Evolutionary conservation across 1,140 invertebrate species (phyloP).

Genomic region (Anthonomus grandis): DNA sequence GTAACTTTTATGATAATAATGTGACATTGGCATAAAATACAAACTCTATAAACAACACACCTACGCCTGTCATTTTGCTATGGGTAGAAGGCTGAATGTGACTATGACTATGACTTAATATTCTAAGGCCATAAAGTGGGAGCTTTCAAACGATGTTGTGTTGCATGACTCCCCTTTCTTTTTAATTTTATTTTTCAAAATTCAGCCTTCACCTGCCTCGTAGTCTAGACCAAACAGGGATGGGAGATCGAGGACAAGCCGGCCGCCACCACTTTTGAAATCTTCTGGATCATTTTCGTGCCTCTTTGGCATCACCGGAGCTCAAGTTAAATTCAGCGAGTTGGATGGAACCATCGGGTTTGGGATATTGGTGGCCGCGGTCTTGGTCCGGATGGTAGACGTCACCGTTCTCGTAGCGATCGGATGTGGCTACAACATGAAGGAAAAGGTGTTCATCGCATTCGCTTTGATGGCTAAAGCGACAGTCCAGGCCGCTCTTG

Average conservation of each 20-base stretch:
- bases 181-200: no score
- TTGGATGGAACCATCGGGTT: slow-evolving; percentile 59
- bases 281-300: slow-evolving; percentile 92
- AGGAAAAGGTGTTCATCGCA: slow-evolving; percentile 85
- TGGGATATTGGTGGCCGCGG: slow-evolving; percentile 58
- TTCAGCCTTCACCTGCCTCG: slow-evolving; percentile 76
- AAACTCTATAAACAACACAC: no score
- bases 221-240: slow-evolving; percentile 71
- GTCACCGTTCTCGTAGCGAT: slow-evolving; percentile 63
- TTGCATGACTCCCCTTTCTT: no score
- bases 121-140: no score
- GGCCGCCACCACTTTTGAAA: slow-evolving; percentile 78
- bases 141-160: no score
- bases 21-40: no score
- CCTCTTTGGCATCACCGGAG: slow-evolving; percentile 86
- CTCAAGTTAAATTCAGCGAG: slow-evolving; percentile 72
- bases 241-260: slow-evolving; percentile 83
- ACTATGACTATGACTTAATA: no score
- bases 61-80: no score
- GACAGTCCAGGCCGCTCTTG: slow-evolving; percentile 83
- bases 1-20: no score
- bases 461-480: slow-evolving; percentile 93
- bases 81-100: no score
- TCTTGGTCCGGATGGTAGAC: slow-evolving; percentile 60
- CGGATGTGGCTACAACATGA: slow-evolving; percentile 75